A percentile compares a stretch with the other conserved stretches of the same genome.
Evolutionary conservation across 2,888 invertebrate genomes (phyloP).

Genomic region (Caenorhabditis imperialis): DNA sequence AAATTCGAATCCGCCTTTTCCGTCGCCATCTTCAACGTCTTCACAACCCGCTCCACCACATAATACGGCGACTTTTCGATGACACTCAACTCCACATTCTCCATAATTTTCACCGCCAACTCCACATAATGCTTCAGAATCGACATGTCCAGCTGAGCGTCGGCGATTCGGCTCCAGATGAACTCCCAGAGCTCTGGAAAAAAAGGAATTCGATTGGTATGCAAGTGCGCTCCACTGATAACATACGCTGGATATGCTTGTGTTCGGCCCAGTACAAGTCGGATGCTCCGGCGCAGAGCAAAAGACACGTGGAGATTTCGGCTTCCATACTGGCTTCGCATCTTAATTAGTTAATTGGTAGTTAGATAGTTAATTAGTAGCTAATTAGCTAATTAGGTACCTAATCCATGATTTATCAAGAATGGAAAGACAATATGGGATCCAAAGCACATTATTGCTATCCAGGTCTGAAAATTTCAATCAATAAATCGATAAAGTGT

Average conservation of each 20-base stretch:
- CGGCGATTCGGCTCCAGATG: slow-evolving; percentile 16
- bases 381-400: slow-evolving; percentile 2
- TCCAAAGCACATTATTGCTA: slow-evolving; percentile 18
- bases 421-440: background rate
- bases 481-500: too few species aligned
- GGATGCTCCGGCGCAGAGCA: slow-evolving; percentile 5
- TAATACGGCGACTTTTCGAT: slow-evolving; percentile 9
- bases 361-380: too few species aligned
- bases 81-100: slow-evolving; percentile 19
- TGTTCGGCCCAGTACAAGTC: slow-evolving; percentile 26
- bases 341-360: too few species aligned
- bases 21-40: background rate
- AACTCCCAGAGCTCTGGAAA: slow-evolving; percentile 25
- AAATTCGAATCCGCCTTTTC: background rate
- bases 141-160: background rate
- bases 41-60: slow-evolving; percentile 3
- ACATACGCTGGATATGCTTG: slow-evolving; percentile 3
- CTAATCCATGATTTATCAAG: slow-evolving; percentile 5
- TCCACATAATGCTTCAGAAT: slow-evolving; percentile 22
- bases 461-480: slow-evolving; percentile 2
- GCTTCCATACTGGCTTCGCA: slow-evolving; percentile 8
- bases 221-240: background rate
- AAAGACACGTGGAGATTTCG: slow-evolving; percentile 11
- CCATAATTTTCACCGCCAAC: slow-evolving; percentile 17
- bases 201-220: background rate